Evolutionary conservation across 2,888 invertebrate genomes (phyloP).

Genomic region (Tenthredo scrophulariae): DNA sequence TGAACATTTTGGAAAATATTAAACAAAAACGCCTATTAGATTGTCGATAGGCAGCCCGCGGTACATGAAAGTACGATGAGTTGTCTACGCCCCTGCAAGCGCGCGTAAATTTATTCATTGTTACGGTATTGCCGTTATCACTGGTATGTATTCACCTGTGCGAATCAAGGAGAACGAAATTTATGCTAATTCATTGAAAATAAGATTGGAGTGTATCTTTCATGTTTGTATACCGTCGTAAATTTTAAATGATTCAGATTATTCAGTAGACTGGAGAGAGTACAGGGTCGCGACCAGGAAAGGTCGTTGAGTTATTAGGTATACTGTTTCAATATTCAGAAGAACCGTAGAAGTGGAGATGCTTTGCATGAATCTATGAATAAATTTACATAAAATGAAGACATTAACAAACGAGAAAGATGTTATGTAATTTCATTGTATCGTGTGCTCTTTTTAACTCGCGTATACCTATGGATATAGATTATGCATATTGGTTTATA

Average conservation of each 20-base stretch:
- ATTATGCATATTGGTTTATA: neutral
- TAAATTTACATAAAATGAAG: neutral
- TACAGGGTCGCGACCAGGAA: neutral
- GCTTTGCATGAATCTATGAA: neutral
- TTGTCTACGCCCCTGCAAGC: neutral
- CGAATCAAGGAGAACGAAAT: neutral
- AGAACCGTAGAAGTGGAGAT: neutral
- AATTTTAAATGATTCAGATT: constrained; percentile 32
- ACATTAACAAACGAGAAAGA: neutral
- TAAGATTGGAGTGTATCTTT: constrained; percentile 3
- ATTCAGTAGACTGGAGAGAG: constrained; percentile 18
- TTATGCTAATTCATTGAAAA: constrained; percentile 20
- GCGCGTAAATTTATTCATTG: neutral
- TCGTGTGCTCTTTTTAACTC: neutral
- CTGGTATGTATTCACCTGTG: neutral
- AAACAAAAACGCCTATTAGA: neutral
- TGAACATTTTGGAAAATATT: neutral
- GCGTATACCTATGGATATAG: neutral
- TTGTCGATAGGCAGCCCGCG: neutral
- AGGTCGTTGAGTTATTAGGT: neutral
- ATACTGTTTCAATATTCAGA: neutral
- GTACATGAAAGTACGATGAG: neutral
- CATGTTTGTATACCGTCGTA: neutral
- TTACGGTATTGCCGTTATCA: neutral
- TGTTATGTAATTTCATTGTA: neutral